Percentiles rank a stretch among this genome's conserved stretches.
Conservation (phyloP, 2,888 invertebrate species). For the Pyrocoelia pectoralis region DNA sequence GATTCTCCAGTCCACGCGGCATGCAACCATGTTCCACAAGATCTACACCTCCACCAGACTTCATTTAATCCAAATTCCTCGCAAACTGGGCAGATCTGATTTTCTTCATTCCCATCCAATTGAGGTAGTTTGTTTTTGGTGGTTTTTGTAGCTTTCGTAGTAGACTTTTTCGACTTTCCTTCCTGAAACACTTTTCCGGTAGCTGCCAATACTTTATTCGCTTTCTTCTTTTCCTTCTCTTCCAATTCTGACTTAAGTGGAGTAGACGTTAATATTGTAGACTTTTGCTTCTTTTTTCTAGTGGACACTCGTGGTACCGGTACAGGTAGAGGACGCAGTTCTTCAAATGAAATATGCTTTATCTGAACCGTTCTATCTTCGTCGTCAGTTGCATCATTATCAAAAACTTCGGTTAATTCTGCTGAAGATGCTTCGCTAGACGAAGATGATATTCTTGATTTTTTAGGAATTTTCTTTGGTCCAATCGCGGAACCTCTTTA, state of each 20-base stretch:
- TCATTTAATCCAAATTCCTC: conserved; percentile 6
- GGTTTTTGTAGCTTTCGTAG: not conserved
- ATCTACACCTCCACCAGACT: conserved; percentile 2
- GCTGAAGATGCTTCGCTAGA: conserved; percentile 8
- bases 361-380: conserved; percentile 7
- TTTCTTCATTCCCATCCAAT: conserved; percentile 6
- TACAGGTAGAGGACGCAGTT: not conserved
- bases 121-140: not conserved
- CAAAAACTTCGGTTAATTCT: conserved; percentile 1
- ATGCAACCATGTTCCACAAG: not conserved
- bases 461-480: not conserved
- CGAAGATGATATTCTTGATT: conserved; percentile 1
- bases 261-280: conserved; percentile 7
- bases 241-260: conserved; percentile 8
- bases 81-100: conserved; percentile 2
- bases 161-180: not conserved
- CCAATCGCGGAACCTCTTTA: conserved; percentile 3
- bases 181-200: not conserved
- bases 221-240: not conserved
- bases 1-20: not conserved
- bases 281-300: conserved; percentile 8
- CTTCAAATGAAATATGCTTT: conserved; percentile 5
- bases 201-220: conserved; percentile 5
- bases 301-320: not conserved
- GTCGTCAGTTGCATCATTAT: not conserved